A percentile compares a stretch with the other conserved stretches of the same genome.
phyloP scores from a whole-genome alignment of 2,888 invertebrate genomes.

The Pseudococcus viburni region DNA sequence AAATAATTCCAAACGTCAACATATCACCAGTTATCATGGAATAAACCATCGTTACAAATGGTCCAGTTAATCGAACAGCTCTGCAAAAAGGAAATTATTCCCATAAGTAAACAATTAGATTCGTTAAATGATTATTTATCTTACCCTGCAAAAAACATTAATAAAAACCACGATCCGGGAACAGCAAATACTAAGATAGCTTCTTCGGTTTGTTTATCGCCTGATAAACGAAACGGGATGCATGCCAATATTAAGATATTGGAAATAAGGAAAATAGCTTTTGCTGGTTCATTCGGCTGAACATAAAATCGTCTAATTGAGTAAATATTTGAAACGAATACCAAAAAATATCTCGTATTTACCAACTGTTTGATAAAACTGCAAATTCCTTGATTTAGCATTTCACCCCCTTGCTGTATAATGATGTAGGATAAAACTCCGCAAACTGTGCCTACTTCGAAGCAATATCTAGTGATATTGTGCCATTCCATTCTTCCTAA shows the following conservation, averaged over 20 bases:
- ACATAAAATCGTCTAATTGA: constrained; percentile 69
- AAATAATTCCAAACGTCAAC: constrained; percentile 98
- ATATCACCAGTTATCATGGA: constrained; percentile 99
- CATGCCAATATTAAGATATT: constrained; percentile 91
- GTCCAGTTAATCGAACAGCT: constrained; percentile 94
- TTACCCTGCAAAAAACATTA: constrained; percentile 99
- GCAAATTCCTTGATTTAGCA: constrained; percentile 91
- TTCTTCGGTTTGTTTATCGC: constrained; percentile 87
- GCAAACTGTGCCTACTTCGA: constrained; percentile 87
- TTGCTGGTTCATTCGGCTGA: constrained; percentile 94
- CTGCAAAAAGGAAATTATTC: constrained; percentile 73
- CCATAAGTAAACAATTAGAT: not conserved
- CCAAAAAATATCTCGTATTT: constrained; percentile 69
- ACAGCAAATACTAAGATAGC: constrained; percentile 92
- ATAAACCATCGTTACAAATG: constrained; percentile 99
- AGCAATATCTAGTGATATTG: constrained; percentile 77
- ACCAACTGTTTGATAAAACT: constrained; percentile 95
- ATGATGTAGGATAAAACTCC: constrained; percentile 91
- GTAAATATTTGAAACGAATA: constrained; percentile 36
- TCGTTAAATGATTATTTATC: constrained; percentile 76
- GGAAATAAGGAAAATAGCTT: constrained; percentile 91
- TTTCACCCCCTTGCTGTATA: constrained; percentile 93
- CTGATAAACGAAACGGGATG: constrained; percentile 86
- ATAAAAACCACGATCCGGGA: constrained; percentile 96
- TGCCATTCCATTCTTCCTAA: constrained; percentile 74